phyloP scores from a whole-genome alignment of 2,888 invertebrate genomes.

The Nymphalis polychloros region DNA sequence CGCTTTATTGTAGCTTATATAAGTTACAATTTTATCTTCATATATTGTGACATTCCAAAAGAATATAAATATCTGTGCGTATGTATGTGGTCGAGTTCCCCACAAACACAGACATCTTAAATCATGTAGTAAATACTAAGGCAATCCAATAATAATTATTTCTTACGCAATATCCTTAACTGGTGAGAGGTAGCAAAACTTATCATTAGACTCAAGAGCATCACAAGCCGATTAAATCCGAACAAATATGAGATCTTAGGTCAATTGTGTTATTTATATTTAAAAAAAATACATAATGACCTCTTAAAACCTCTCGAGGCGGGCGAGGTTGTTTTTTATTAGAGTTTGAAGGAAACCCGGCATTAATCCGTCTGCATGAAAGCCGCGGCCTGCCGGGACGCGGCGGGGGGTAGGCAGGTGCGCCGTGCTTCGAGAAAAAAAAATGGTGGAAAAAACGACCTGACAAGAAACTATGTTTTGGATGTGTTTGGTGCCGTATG shows the following conservation, averaged over 20 bases:
- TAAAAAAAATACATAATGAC: constrained; percentile 46
- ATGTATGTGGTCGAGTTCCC: too few relatives aligned
- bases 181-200: too few relatives aligned
- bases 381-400: constrained; percentile 55
- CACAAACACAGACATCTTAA: too few relatives aligned
- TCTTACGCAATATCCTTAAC: too few relatives aligned
- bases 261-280: constrained; percentile 46
- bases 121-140: too few relatives aligned
- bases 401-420: constrained; percentile 73
- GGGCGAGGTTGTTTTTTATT: constrained; percentile 47
- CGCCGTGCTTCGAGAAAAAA: constrained; percentile 48
- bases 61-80: too few relatives aligned
- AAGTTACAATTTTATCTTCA: too few relatives aligned
- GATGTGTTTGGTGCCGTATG: constrained; percentile 38
- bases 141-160: too few relatives aligned
- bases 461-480: constrained; percentile 38
- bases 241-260: constrained; percentile 40
- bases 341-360: constrained; percentile 53
- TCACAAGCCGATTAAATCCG: constrained; percentile 21
- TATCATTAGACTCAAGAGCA: too few relatives aligned
- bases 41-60: too few relatives aligned
- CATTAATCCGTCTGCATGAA: constrained; percentile 69
- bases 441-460: constrained; percentile 44
- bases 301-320: constrained; percentile 46
- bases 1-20: too few relatives aligned